Evolutionary conservation across 2,113 vertebrate genomes (phyloP), one percentile per base, ranked within the genome.

Genomic region (Ondatra zibethicus): DNA sequence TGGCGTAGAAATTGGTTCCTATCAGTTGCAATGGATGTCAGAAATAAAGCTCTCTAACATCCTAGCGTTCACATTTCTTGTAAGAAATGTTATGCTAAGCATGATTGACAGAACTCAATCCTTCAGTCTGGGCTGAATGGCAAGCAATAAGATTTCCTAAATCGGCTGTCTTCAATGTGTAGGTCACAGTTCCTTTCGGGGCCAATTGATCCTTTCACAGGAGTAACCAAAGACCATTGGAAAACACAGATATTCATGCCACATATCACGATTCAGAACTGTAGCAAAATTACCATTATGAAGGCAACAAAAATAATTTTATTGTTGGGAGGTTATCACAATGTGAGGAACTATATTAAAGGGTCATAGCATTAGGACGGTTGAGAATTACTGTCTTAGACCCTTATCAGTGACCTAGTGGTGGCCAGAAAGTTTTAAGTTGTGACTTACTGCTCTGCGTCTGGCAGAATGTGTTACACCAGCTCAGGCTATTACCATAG

Each of bases 121-220:
- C 76, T 86, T 88, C 33, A 42, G 11, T 70, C 65, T 72, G 23
- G 10, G 4, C 10, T n/a, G 11, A 94, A 47, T 7, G 7, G 2
- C 39, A 76, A 52, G 8, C 47, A 50, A 82, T 19, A 92, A 2
- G 23, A 1, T 55, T 89, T 92, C 65, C 70, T 75, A 80, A 77
- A 3, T 31, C 58, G 68, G 6, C 33, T 25, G 21, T 29, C 39
- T n/a, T 17, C 9, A 81, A n/a, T 29, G 9, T n/a, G 33, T 55
- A 3, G 33, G 50, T 55, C 10, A 11, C 0, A 4, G 25, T 3
- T 13, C 36, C 29, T 27, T 39, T n/a, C 3, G 23, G 7, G n/a
- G 23, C 17, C 1, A 8, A 63, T 63, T 42, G n/a, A 42, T 2
- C n/a, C 55, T 63, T 42, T 63, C n/a, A 84, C 6, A 39, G 21